Base-by-base conservation (phyloP, 2,113 vertebrate genomes). In the Plestiodon gilberti region DNA sequence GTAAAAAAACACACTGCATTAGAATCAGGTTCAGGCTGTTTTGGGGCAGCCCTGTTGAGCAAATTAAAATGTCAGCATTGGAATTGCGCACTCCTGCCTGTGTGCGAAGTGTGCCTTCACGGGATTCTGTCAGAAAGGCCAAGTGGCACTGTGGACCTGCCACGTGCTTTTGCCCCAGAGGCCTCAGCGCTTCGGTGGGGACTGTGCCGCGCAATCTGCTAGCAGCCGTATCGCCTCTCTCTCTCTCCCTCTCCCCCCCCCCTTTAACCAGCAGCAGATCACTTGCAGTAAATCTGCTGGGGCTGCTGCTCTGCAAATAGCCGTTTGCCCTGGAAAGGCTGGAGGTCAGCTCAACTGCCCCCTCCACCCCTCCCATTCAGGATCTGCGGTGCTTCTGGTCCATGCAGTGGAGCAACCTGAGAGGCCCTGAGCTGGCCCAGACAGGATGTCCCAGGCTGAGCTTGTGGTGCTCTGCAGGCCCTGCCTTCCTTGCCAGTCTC, bases 141-240 rank as follows among this genome's bases (percentile, higher is more conserved):
- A 92, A 87, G 93, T 92, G 93, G 84, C 90, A 84, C 93, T 92
- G 93, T 94, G 92, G 92, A 87, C 91, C 93, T 93, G 89, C 86
- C 38, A 81, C 92, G 87, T 94, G 90, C 89, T 90, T 91, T 71
- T 85, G 73, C 69, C 78, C 92, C 91, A 95, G 91, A 88, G 88
- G 85, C 83, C 93, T 90, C 86, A 90, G 89, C 87, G 76, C 93
- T 94, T 93, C 88, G 91, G 91, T 89, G 93, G 87, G 87, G 90
- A 87, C 93, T 93, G 78, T 25, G 8, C 88, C 89, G 74, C 77
- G 76, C 82, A 22, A 0, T 3, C 88, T 71, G 82, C 84, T 88
- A 91, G 87, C 91, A 86, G 85, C 74, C 6, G 5, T 28, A 10
- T 30, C 10, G 8, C 81, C 92, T 85, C 86, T 78, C 94, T 70